A percentile compares a stretch with the other conserved stretches of the same genome.
Evolutionary conservation across 1,140 invertebrate genomes (phyloP).

Genomic region (Megathymus violae): DNA sequence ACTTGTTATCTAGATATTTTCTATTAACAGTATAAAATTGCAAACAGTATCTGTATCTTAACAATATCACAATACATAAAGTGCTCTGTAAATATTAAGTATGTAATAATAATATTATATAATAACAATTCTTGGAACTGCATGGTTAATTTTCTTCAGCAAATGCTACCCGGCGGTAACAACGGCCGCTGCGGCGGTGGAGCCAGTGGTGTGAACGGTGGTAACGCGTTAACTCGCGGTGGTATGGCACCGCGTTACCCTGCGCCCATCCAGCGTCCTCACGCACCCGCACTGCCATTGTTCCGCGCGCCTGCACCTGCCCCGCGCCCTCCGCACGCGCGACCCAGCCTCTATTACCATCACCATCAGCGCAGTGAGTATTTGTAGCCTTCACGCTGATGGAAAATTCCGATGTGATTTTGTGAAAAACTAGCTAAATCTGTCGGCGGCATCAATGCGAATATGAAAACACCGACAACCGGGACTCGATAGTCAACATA

Average conservation of each 20-base stretch:
- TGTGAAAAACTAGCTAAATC: too few relatives aligned
- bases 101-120: too few relatives aligned
- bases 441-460: too few relatives aligned
- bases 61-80: too few relatives aligned
- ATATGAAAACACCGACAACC: too few relatives aligned
- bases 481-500: too few relatives aligned
- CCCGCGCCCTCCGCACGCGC: conserved; percentile 54
- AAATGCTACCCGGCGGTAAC: conserved; percentile 68
- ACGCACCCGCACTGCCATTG: too few relatives aligned
- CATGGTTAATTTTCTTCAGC: conserved; percentile 36
- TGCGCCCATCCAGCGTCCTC: conserved; percentile 78
- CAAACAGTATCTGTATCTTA: too few relatives aligned
- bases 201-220: conserved; percentile 39
- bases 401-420: too few relatives aligned
- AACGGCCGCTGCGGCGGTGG: conserved; percentile 57
- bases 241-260: conserved; percentile 74
- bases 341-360: conserved; percentile 62
- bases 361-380: conserved; percentile 74
- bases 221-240: conserved; percentile 59
- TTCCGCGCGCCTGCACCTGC: conserved; percentile 60
- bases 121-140: too few relatives aligned
- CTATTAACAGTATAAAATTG: conserved; percentile 21
- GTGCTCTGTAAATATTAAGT: too few relatives aligned
- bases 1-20: conserved; percentile 7
- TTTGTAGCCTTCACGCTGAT: too few relatives aligned